These are phyloP conservation scores for Pyrrhosoma nymphula DNA, from an alignment of 2,888 invertebrate genomes.

Conservation along the genomic window DNA sequence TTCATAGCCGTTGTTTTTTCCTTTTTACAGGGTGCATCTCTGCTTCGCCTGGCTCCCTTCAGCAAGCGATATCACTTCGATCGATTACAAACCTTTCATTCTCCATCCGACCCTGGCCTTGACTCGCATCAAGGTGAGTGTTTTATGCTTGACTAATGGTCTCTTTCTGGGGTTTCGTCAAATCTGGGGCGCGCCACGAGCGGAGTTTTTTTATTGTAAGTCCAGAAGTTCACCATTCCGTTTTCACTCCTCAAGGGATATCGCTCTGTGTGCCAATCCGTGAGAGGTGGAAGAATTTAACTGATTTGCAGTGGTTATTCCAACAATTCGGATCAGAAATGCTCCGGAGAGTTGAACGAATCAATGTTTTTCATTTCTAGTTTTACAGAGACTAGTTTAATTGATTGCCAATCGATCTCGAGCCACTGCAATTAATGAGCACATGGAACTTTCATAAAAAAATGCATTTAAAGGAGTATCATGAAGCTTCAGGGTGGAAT, in stretches of 20 bases:
- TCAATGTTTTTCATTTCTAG: no score
- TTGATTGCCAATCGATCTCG: no score
- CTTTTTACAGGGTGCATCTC: not conserved
- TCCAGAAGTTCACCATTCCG: not conserved
- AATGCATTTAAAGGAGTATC: no score
- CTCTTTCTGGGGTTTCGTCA: not conserved
- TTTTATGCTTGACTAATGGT: not conserved
- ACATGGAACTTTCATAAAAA: no score
- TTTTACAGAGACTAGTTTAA: no score
- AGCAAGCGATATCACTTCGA: not conserved
- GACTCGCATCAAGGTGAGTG: not conserved
- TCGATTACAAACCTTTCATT: not conserved
- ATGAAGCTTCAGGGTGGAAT: no score
- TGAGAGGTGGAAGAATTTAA: not conserved
- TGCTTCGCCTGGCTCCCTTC: not conserved
- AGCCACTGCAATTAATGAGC: no score
- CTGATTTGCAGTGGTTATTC: no score
- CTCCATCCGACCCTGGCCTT: not conserved
- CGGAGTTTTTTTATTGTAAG: not conserved
- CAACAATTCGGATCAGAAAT: no score
- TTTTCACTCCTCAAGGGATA: not conserved
- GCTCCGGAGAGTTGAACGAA: no score
- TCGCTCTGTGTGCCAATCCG: not conserved
- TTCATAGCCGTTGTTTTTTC: not conserved
- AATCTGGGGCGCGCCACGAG: not conserved